A percentile compares a stretch with the other conserved stretches of the same genome.
Evolutionary conservation across 2,113 vertebrate species (phyloP).

Genomic region (Urocynchramus pylzowi): DNA sequence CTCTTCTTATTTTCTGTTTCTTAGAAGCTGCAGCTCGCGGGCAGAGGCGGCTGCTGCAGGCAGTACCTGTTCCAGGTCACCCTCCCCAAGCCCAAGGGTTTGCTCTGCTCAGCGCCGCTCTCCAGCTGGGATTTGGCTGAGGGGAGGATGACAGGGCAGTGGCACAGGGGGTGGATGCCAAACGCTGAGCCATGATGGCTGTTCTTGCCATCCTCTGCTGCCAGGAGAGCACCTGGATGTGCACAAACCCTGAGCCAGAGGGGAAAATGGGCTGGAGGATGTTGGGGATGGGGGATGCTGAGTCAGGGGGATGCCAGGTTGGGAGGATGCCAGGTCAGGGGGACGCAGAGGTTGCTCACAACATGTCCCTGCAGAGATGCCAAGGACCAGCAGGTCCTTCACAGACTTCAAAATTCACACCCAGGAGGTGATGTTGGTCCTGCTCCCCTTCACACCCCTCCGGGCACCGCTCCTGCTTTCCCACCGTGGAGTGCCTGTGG

Average conservation of each 20-base stretch:
- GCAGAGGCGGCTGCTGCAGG: background rate
- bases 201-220: background rate
- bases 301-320: background rate
- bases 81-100: background rate
- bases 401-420: background rate
- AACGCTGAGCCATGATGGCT: accelerated
- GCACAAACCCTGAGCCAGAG: background rate
- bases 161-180: background rate
- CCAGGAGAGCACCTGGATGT: accelerated
- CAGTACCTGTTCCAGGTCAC: background rate
- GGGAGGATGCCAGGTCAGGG: background rate
- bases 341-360: background rate
- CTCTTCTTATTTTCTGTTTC: slow-evolving; percentile 8
- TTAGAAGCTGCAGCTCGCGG: background rate
- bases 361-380: background rate
- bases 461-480: background rate
- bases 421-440: accelerated
- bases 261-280: background rate
- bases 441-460: background rate
- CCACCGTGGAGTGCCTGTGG: accelerated
- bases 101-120: background rate
- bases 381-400: background rate
- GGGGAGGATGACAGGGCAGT: background rate
- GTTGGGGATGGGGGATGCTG: accelerated
- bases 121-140: background rate